These are phyloP conservation scores for Diploptera punctata DNA, from an alignment of 2,888 invertebrate genomes.

Conservation along the genomic window DNA sequence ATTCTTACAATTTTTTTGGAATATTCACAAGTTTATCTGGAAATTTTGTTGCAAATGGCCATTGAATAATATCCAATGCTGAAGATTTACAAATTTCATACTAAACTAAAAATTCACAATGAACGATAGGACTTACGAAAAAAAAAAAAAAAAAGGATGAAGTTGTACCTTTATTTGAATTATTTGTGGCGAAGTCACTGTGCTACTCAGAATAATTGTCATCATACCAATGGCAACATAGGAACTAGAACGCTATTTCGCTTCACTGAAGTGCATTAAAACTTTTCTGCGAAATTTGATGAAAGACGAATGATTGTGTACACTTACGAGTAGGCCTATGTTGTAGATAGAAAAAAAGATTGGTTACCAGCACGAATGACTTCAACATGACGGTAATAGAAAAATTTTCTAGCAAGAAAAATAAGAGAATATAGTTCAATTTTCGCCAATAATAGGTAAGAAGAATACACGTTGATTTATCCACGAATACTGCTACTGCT, in stretches of 20 bases:
- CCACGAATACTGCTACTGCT: no score
- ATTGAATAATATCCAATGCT: background rate
- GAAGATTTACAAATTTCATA: background rate
- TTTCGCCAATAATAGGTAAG: background rate
- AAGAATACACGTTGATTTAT: background rate
- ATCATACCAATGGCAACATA: background rate
- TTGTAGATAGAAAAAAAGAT: background rate
- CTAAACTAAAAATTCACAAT: background rate
- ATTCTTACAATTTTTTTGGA: background rate
- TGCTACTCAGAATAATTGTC: background rate
- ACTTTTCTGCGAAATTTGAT: no score
- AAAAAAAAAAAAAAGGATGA: background rate
- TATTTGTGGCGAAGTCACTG: background rate
- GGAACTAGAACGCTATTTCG: background rate
- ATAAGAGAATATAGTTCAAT: background rate
- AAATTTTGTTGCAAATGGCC: background rate
- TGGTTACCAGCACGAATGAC: background rate
- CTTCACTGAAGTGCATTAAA: no score
- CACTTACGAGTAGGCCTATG: no score
- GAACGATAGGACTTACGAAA: background rate
- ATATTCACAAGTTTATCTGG: background rate
- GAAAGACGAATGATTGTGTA: no score
- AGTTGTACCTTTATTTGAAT: background rate
- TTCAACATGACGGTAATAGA: background rate
- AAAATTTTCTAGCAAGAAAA: background rate